Base-by-base conservation (phyloP, 2,797 vertebrate genomes). In the Anabas testudineus region DNA sequence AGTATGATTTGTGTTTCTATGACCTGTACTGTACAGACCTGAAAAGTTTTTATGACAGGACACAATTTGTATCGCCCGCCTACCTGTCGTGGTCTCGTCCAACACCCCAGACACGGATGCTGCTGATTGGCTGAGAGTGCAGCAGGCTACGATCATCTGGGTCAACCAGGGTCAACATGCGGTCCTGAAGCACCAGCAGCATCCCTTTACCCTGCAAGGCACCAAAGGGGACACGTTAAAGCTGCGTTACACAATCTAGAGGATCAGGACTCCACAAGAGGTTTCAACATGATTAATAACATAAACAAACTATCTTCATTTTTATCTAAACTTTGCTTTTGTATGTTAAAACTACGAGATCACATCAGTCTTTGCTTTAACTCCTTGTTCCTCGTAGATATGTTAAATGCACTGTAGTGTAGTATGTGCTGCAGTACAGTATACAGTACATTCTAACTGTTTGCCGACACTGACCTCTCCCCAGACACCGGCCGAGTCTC, bases 81-180 rank as follows among this genome's bases (percentile, higher is more conserved):
- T 87, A 99, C 98, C 98, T 96, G 88, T 97, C 98, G 0, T 97
- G 96, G 93, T 98, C 98, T 2, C 97, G 95, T 6, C 98, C 97
- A 28, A 98, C 97, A 0, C 97, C 98, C 98, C 98, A 99, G 19
- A 99, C 96, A 2, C 96, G 92, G 90, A 99, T 99, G 95, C 96
- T 98, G 83, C 95, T 96, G 57, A 99, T 98, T 88, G 97, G 97
- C 92, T 99, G 97, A 0, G 97, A 95, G 84, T 99, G 97, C 59
- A 99, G 95, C 70, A 97, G 94, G 2, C 95, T 95, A 84, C 84
- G 95, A 84, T 97, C 98, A 85, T 96, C 95, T 13, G 97, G 96
- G 89, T 99, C 97, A 51, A 99, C 94, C 78, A 99, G 93, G 84
- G 95, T 98, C 83, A 99, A 92, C 91, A 92, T 96, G 84, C 97